Evolutionary conservation across 1,140 invertebrate species (phyloP), one percentile per base, ranked within the genome.

Genomic region (Pseudomyrmex gracilis): DNA sequence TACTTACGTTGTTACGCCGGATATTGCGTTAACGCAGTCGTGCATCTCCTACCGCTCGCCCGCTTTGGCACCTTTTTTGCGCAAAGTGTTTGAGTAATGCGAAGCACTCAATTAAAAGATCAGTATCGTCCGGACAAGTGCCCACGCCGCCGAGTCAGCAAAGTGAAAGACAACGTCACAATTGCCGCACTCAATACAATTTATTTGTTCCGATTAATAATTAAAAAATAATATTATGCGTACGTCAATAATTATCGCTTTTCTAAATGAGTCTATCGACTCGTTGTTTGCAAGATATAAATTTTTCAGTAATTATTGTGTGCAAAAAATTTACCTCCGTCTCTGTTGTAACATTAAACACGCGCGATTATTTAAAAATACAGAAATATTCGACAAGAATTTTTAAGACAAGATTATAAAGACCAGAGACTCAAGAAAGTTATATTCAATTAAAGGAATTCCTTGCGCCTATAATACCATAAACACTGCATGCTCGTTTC

Each of bases 401-500:
- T 34, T 34, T 34, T 34, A 24, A 12, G 13, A 15, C 7, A n/a
- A 1, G 20, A 58, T 9, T 45, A 15, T 7, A 20, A 17, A 2
- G 9, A 17, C 47, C 34, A 34, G 34, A 20, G 63, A 53, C 43
- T 53, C 13, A 24, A 63, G 45, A 47, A 68, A 68, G 45, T 45
- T 17, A 78, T 78, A 2, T 34, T 34, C 34, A 34, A 2, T 57
- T 20, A 5, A 47, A 68, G 17, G 7, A 68, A 20, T 17, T 67
- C 49, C 43, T 12, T 34, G 15, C 5, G 24, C 13, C 58, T 15
- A 4, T 20, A n/a, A 76, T 34, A 22, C 8, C 49, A 55, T 73
- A 57, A 13, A 51, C 80, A 53, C 86, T 20, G 9, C 8, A 1
- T 24, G 87, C 78, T 82, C 87, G 83, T 92, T 93, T 92, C 91